Evolutionary conservation across 2,113 vertebrate genomes (phyloP), one percentile per base, ranked within the genome.

Genomic region (Megaptera novaeangliae): DNA sequence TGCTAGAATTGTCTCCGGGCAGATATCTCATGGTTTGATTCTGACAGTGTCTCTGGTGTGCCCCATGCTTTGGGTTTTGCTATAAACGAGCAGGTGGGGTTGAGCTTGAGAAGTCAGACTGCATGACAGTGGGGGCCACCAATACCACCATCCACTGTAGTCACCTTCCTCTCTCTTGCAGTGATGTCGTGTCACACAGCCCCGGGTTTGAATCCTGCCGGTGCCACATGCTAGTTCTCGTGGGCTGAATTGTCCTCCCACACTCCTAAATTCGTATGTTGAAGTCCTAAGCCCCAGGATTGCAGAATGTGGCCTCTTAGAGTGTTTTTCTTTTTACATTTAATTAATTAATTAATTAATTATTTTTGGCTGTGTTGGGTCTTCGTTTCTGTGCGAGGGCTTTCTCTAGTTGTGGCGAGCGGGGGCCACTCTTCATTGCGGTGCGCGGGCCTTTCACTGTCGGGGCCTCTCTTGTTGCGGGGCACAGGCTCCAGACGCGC

Each of bases 121-220:
- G 18, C 2, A 0, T 46, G 6, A 11, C 5, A 13, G 31, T 8
- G 13, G 31, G 29, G 29, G 23, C 29, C 15, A 5, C 9, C 12
- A 7, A 11, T 44, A 77, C 2, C 41, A 2, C 1, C 7, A 14
- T 18, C 25, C 27, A 5, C n/a, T 15, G 0, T 1, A 5, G 7
- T 14, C 61, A 31, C 61, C 5, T 77, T 8, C 6, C 3, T 18
- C 49, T 88, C 61, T 63, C 31, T 18, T 21, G 14, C 52, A 29
- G 11, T 10, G n/a, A 41, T 36, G 44, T 10, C 0, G 0, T n/a
- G 17, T 25, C 61, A 49, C 59, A 25, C 5, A 21, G 57, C 49
- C 5, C 29, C 39, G 59, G 52, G 34, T 66, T 55, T 39, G 41
- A 88, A 63, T 82, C 61, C 41, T 3, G 5, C 49, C 29, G 52